A percentile compares a stretch with the other conserved stretches of the same genome.
These are phyloP conservation scores for Aphidius ervi DNA, from an alignment of 1,140 invertebrate species.

Conservation along the genomic window DNA sequence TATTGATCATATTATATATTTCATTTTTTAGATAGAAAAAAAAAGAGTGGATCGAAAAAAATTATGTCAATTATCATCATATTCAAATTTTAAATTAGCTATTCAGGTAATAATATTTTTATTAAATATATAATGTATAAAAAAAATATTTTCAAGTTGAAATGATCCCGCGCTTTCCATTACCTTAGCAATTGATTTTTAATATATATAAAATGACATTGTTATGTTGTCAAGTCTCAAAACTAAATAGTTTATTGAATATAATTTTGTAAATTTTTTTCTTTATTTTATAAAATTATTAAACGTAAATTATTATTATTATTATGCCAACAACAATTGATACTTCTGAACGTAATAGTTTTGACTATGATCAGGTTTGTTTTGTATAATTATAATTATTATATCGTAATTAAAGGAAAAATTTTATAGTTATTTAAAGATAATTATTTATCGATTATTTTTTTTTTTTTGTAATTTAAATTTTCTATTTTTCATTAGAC, in stretches of 20 bases:
- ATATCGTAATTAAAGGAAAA: background rate
- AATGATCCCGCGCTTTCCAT: slow-evolving; percentile 19
- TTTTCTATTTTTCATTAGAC: too few relatives aligned
- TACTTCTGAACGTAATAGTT: slow-evolving; percentile 27
- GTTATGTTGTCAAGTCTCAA: slow-evolving; percentile 9
- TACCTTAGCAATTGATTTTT: background rate
- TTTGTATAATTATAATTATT: background rate
- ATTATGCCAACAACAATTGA: slow-evolving; percentile 34
- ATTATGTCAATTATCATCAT: slow-evolving; percentile 4
- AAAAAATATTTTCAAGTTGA: slow-evolving; percentile 7
- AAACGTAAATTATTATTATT: slow-evolving; percentile 22
- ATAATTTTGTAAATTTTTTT: background rate
- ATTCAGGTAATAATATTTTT: slow-evolving; percentile 3
- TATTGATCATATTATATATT: background rate
- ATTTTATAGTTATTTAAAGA: background rate
- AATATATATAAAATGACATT: background rate
- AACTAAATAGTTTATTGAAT: background rate
- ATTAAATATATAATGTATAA: background rate
- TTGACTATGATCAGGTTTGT: slow-evolving; percentile 31
- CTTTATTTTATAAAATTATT: too few relatives aligned
- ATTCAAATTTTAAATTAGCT: background rate
- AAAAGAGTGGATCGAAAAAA: slow-evolving; percentile 1
- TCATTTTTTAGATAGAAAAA: slow-evolving; percentile 9
- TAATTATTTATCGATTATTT: background rate
- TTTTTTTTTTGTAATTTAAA: slow-evolving; percentile 12